Evolutionary conservation across 2,888 invertebrate species (phyloP), one percentile per base, ranked within the genome.

Genomic region (Lasioglossum zephyrum): DNA sequence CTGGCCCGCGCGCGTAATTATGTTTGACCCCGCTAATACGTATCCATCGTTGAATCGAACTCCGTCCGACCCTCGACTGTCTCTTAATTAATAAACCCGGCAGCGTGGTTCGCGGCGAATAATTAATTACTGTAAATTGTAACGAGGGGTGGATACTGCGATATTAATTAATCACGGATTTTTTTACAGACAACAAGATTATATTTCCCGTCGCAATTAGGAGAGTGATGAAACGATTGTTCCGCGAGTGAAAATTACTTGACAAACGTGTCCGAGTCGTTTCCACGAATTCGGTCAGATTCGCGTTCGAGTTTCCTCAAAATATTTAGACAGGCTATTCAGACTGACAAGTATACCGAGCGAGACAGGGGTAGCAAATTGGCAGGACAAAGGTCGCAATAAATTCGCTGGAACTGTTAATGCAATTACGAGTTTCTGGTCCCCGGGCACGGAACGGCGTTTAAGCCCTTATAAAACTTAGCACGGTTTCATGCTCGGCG

Each of bases 1-100:
- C 70, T 69, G 72, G 39, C 53, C 73, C 73, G n/a, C 53, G 57
- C 49, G 79, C 39, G 79, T 79, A 81, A 88, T 89, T 88, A 90
- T 66, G 73, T 88, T 84, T 81, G 76, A 77, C 60, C 70, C 18
- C n/a, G 26, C 47, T 84, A 77, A 84, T 81, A 81, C 73, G 69
- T 60, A 47, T 53, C 49, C 36, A 16, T 63, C 60, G 53, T 31
- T 26, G 76, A 81, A 73, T 73, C 70, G 60, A 79, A 66, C 31
- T 44, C 16, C 36, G 16, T 2, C 49, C 41, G 11, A 6, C 41
- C 44, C 49, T 22, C 4, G 3, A n/a, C 75, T 72, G 76, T 70
- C 70, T 69, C 77, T 76, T 53, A 79, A 86, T 86, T 86, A 79
- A 81, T 75, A 85, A 74, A 84, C 74, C 44, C 53, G 9, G 53